Conservation (phyloP, 2,113 vertebrate species). For the Tragelaphus strepsiceros region DNA sequence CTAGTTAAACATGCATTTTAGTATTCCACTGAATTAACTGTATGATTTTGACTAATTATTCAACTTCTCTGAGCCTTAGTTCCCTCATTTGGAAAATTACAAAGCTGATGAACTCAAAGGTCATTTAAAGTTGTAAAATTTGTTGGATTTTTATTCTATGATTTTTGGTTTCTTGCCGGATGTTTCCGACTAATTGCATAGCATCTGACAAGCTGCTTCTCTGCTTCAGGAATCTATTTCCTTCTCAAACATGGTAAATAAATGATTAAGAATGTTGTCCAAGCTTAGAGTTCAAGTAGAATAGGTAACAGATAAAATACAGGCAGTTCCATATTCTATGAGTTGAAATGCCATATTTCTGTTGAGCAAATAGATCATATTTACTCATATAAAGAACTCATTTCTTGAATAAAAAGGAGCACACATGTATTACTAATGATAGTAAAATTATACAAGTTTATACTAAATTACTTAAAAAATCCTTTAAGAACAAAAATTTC, state of each 20-base stretch:
- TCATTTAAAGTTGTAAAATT: conserved; percentile 16
- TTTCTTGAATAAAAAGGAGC: not conserved
- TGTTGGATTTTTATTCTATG: conserved; percentile 15
- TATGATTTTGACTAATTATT: not conserved
- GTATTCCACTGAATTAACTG: not conserved
- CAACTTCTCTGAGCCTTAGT: not conserved
- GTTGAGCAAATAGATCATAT: not conserved
- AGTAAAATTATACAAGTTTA: not conserved
- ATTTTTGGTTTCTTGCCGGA: not conserved
- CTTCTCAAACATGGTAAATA: not conserved
- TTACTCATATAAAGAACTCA: not conserved
- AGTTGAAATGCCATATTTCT: not conserved
- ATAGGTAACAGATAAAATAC: not conserved
- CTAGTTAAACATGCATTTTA: not conserved
- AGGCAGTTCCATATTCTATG: not conserved
- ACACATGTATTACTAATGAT: not conserved
- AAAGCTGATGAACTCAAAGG: not conserved
- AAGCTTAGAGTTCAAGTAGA: not conserved
- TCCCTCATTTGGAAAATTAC: not conserved
- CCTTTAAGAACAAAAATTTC: not conserved
- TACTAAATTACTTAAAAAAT: not conserved
- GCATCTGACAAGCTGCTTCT: not conserved
- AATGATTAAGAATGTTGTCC: conserved; percentile 41
- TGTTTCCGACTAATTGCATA: not conserved
- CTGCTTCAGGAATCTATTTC: conserved; percentile 19